Conservation (phyloP, 2,888 invertebrate genomes). For the Drosophila kambysellisi region DNA sequence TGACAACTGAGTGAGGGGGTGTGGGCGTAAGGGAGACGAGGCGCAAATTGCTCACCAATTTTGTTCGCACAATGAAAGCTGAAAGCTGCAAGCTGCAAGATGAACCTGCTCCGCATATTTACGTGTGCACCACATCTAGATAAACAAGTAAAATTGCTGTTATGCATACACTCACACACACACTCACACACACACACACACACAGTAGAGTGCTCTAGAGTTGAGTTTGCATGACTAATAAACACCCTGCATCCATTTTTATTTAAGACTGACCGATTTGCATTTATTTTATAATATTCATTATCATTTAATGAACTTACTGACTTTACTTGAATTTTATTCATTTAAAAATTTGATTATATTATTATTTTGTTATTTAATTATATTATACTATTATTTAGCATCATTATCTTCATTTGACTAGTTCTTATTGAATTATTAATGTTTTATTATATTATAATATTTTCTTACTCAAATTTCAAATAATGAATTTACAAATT, state of each 20-base stretch:
- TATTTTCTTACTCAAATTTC: no score
- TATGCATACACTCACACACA: conserved; percentile 12
- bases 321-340: neutral
- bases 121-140: conserved; percentile 1
- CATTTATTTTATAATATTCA: no score
- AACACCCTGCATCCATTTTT: neutral
- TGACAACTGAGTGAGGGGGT: conserved; percentile 34
- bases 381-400: neutral
- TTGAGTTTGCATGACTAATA: neutral
- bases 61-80: conserved; percentile 20
- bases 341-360: neutral
- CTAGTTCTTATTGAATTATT: neutral
- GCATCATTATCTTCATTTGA: neutral
- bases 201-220: neutral
- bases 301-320: no score
- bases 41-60: conserved; percentile 37
- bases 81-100: conserved; percentile 10
- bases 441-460: neutral
- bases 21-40: neutral
- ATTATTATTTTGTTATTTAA: neutral
- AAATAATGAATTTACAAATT: no score
- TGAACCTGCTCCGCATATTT: conserved; percentile 24
- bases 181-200: neutral
- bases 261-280: no score
- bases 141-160: conserved; percentile 15